Base-by-base conservation (phyloP, 2,888 invertebrate genomes). In the Amblyteles armatorius region DNA sequence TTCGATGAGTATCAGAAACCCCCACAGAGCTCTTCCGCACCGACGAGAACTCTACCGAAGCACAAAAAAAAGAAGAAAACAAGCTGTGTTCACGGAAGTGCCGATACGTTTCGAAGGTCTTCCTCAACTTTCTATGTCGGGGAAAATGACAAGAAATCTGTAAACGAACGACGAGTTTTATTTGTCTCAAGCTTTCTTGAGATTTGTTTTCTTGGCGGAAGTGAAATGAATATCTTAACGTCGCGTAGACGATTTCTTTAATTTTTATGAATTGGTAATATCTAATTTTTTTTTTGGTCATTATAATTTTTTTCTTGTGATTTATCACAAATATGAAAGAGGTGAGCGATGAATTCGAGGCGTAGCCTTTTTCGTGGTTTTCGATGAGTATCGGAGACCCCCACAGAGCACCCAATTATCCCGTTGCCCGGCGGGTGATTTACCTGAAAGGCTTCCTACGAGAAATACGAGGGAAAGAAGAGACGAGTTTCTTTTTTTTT, bases 341-440 rank as follows among this genome's bases (percentile, higher is more conserved):
- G 13, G 29, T n/a, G 22, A 11, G 57, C 22, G 9, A 29, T 13
- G n/a, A 4, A 13, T 29, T 29, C 13, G 29, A 29, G 40, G 22
- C 40, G 16, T 19, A 73, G 63, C 11, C 48, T 33, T 67, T 44
- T 77, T 50, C 29, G 26, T 55, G 16, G 44, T 69, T 71, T 40
- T n/a, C 36, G 78, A 63, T 52, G 40, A 74, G 33, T 74, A 83
- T 71, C 67, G n/a, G 26, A 65, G 29, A 48, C 55, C 77, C 80
- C 84, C 36, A 52, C 77, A 48, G 77, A 13, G 57, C 60, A 52
- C n/a, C 80, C 77, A 84, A 84, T 84, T 84, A 84, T 84, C 60
- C 50, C 57, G 68, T 44, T 79, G 74, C 50, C 63, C 71, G 67
- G 52, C 40, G 55, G 52, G 36, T 84, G 76, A 80, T 84, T 73